These are phyloP conservation scores for Xanthia togata DNA, from an alignment of 2,888 invertebrate species.

Conservation along the genomic window DNA sequence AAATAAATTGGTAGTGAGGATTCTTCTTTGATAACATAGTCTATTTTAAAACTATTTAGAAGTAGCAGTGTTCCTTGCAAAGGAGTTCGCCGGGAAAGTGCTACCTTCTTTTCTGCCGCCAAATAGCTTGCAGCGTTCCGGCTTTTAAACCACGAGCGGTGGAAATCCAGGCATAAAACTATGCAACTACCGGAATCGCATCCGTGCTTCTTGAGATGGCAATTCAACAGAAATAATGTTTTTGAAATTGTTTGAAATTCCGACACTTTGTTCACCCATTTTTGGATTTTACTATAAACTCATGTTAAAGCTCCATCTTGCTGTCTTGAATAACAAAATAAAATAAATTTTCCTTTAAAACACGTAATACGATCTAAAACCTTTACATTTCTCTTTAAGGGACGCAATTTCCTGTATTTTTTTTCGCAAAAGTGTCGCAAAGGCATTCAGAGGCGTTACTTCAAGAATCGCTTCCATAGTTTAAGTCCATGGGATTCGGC, in stretches of 20 bases:
- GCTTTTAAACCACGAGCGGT: slow-evolving; percentile 24
- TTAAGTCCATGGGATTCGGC: slow-evolving; percentile 75
- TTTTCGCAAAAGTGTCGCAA: slow-evolving; percentile 66
- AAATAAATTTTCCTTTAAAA: slow-evolving; percentile 54
- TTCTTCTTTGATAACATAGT: not conserved
- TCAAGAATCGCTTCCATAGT: slow-evolving; percentile 77
- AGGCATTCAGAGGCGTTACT: slow-evolving; percentile 72
- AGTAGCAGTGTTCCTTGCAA: not conserved
- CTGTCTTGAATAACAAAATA: slow-evolving; percentile 13
- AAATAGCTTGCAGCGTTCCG: slow-evolving; percentile 28
- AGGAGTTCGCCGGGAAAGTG: slow-evolving; percentile 5
- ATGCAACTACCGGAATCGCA: slow-evolving; percentile 23
- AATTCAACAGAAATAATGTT: not conserved
- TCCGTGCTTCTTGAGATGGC: not conserved
- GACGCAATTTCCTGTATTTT: slow-evolving; percentile 75
- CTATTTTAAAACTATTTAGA: not conserved
- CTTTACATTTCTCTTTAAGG: slow-evolving; percentile 58
- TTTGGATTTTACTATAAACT: not conserved
- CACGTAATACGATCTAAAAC: slow-evolving; percentile 68
- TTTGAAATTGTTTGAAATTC: not conserved
- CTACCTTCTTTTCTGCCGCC: not conserved
- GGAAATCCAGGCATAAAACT: slow-evolving; percentile 33
- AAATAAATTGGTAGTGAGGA: not conserved
- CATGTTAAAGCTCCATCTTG: not conserved
- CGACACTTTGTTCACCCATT: not conserved